Evolutionary conservation across 1,140 invertebrate genomes (phyloP).

Genomic region (Coelopa frigida): DNA sequence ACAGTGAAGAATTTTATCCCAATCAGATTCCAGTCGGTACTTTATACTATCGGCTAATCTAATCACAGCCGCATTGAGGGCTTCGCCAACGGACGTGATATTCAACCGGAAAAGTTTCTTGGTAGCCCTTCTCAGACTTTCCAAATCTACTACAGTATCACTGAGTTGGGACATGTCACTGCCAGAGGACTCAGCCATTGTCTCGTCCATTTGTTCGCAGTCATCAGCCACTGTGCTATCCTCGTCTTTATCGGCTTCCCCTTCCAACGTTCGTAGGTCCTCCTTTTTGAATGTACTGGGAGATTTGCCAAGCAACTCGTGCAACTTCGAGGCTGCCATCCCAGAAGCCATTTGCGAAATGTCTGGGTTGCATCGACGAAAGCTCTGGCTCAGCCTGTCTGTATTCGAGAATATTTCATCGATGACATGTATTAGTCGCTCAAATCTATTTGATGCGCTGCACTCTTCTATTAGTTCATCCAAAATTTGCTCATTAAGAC

Average conservation of each 20-base stretch:
- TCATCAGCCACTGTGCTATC: constrained; percentile 48
- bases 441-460: constrained; percentile 54
- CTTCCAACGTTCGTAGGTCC: constrained; percentile 61
- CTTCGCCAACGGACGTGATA: constrained; percentile 51
- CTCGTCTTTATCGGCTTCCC: constrained; percentile 77
- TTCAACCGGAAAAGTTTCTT: constrained; percentile 48
- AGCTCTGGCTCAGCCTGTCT: constrained; percentile 59
- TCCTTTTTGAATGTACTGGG: constrained; percentile 53
- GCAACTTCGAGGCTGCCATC: constrained; percentile 48
- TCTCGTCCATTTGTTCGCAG: constrained; percentile 21
- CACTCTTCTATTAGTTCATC: constrained; percentile 59
- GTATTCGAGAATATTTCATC: constrained; percentile 66
- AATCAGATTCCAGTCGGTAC: constrained; percentile 27
- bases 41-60: constrained; percentile 50
- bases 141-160: constrained; percentile 52
- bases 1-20: constrained; percentile 61
- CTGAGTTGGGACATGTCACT: constrained; percentile 11
- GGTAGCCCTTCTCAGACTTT: constrained; percentile 58
- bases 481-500: constrained; percentile 60
- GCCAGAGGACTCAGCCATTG: constrained; percentile 20
- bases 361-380: constrained; percentile 24
- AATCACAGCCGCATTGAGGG: constrained; percentile 74
- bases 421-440: constrained; percentile 59
- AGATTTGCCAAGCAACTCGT: constrained; percentile 22
- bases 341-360: constrained; percentile 21